Evolutionary conservation across 2,113 vertebrate species (phyloP).

Genomic region (Eurystomus gularis): DNA sequence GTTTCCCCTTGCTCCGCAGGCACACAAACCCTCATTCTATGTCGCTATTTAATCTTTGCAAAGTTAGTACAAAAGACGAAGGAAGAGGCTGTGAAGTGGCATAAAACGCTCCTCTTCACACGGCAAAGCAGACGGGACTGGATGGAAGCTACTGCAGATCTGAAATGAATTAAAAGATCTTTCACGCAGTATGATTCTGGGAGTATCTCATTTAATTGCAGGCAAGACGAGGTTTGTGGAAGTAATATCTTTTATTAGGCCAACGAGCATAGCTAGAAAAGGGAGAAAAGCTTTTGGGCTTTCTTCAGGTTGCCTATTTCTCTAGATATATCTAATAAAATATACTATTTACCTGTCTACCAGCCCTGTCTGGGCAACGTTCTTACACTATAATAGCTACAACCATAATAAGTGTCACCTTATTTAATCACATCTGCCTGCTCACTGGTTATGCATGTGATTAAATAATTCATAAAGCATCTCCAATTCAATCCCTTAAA

Average conservation of each 20-base stretch:
- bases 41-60: background rate
- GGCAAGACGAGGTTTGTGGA: background rate
- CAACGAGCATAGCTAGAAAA: background rate
- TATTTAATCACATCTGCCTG: background rate
- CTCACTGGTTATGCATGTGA: background rate
- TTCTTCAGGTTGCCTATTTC: background rate
- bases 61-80: background rate
- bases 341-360: background rate
- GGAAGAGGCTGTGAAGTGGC: background rate
- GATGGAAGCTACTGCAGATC: background rate
- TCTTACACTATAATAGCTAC: background rate
- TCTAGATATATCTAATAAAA: background rate
- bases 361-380: background rate
- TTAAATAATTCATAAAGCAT: background rate
- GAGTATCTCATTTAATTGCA: constrained; percentile 3
- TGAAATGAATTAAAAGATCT: constrained; percentile 23
- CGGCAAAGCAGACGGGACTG: background rate
- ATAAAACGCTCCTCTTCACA: background rate
- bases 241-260: background rate
- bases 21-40: background rate
- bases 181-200: background rate
- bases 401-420: background rate
- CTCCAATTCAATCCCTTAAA: background rate
- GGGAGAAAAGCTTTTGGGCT: background rate
- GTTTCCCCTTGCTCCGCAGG: constrained; percentile 3